These are phyloP conservation scores for Eretmocerus hayati DNA, from an alignment of 2,888 invertebrate species.

Conservation along the genomic window DNA sequence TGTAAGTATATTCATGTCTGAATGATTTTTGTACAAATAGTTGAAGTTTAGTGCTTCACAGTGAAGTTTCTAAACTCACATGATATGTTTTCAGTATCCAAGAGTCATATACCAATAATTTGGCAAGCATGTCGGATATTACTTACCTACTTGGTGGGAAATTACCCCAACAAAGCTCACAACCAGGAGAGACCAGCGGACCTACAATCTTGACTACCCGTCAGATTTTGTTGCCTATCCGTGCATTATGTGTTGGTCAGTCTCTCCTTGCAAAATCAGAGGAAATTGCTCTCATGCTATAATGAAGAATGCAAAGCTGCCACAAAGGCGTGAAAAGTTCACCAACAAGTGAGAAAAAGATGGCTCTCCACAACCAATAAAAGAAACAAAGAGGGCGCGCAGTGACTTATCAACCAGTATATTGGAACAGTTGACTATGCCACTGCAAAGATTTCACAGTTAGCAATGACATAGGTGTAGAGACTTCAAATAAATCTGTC, in stretches of 20 bases:
- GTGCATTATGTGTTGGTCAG: constrained; percentile 64
- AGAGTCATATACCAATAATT: constrained; percentile 60
- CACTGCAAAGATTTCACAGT: constrained; percentile 53
- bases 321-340: constrained; percentile 48
- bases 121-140: constrained; percentile 64
- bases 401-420: constrained; percentile 66
- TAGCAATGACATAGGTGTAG: constrained; percentile 46
- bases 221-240: constrained; percentile 60
- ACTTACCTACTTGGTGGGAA: constrained; percentile 57
- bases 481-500: constrained; percentile 46
- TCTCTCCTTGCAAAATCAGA: constrained; percentile 69
- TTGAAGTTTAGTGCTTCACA: too few relatives aligned
- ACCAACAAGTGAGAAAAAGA: constrained; percentile 53
- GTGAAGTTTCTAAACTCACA: too few relatives aligned
- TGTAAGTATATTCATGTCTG: constrained; percentile 64
- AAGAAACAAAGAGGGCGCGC: constrained; percentile 55
- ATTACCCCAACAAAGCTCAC: constrained; percentile 41
- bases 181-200: constrained; percentile 35
- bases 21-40: neutral
- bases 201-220: constrained; percentile 46
- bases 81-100: constrained; percentile 54
- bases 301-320: constrained; percentile 64
- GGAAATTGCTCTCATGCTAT: constrained; percentile 68
- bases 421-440: constrained; percentile 66
- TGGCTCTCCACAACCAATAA: constrained; percentile 49